Base-by-base conservation (phyloP, 2,113 vertebrate species). In the Phycodurus eques region DNA sequence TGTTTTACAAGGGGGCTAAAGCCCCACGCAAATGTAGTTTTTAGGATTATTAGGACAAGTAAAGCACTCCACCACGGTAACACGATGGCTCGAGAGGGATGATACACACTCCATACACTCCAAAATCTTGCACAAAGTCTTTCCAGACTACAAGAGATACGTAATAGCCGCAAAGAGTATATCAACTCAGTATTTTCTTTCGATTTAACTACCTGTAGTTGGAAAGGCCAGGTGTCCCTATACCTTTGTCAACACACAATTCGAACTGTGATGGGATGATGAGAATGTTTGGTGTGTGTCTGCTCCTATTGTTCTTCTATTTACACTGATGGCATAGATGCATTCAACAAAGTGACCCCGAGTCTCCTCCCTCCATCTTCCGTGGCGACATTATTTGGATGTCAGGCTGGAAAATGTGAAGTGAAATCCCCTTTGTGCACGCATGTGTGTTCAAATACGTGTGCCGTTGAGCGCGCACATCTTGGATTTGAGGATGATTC, bases 401-500 rank as follows among this genome's bases (percentile, higher is more conserved):
- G 90, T 81, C 70, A 69, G 77, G 61, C 71, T 85, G 86, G 86
- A 85, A 87, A 83, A 90, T 84, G 72, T 75, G 79, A 87, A 82
- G 82, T 81, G 85, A 88, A 86, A 83, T 85, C 72, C 83, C 39
- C 74, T 73, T 44, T 75, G 85, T 83, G 79, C 22, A 20, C 72
- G 79, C 49, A 60, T 74, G 85, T 82, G 83, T 80, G 78, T 85
- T 80, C 71, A n/a, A 76, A 78, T 79, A 73, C 70, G 73, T 44
- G 44, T 78, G 80, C 78, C 68, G 66, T 47, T 68, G 75, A 81
- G 72, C 46, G 47, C 42, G 22, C 75, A 53, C 51, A 47, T 88
- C 80, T 42, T 53, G 22, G 70, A 63, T 46, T 61, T 95, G 96
- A 97, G 93, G 91, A 94, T 97, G 95, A 98, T 97, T 94, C 92